Evolutionary conservation across 2,888 invertebrate species (phyloP).

Genomic region (Choristoneura rosaceana): DNA sequence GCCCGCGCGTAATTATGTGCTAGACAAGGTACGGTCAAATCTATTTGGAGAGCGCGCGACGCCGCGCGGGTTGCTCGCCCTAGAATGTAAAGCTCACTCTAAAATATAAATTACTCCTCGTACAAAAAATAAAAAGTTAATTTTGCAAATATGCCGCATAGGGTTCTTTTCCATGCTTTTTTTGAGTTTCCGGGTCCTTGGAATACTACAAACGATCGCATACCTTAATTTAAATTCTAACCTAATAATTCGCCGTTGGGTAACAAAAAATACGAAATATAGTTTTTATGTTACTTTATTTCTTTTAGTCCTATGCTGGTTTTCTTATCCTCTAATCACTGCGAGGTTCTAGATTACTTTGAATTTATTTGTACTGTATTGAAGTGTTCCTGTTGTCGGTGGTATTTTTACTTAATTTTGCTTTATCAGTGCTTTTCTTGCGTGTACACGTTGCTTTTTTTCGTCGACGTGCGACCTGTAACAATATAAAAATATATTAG

Average conservation of each 20-base stretch:
- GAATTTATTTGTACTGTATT: constrained; percentile 32
- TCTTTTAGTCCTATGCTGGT: constrained; percentile 13
- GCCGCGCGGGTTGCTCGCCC: constrained; percentile 50
- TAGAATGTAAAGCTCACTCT: constrained; percentile 49
- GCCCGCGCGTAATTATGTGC: constrained; percentile 50
- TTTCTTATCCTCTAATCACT: constrained; percentile 31
- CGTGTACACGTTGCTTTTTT: constrained; percentile 80
- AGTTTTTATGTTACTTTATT: constrained; percentile 10
- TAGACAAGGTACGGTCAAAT: constrained; percentile 65
- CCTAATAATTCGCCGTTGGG: too few relatives aligned
- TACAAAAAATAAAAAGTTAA: not conserved
- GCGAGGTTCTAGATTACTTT: constrained; percentile 31
- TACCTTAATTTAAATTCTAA: too few relatives aligned
- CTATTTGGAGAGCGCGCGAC: constrained; percentile 69
- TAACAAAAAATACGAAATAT: constrained; percentile 9
- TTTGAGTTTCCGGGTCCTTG: too few relatives aligned
- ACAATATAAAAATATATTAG: constrained; percentile 51
- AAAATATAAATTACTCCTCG: constrained; percentile 8
- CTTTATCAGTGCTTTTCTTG: constrained; percentile 70
- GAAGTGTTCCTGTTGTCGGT: constrained; percentile 64
- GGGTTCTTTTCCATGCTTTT: too few relatives aligned
- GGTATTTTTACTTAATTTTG: constrained; percentile 56
- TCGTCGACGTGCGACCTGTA: constrained; percentile 70
- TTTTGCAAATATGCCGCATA: not conserved
- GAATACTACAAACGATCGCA: too few relatives aligned